phyloP scores from a whole-genome alignment of 53 echinoderm and acorn worm genomes.

The Echinometra lucunter region DNA sequence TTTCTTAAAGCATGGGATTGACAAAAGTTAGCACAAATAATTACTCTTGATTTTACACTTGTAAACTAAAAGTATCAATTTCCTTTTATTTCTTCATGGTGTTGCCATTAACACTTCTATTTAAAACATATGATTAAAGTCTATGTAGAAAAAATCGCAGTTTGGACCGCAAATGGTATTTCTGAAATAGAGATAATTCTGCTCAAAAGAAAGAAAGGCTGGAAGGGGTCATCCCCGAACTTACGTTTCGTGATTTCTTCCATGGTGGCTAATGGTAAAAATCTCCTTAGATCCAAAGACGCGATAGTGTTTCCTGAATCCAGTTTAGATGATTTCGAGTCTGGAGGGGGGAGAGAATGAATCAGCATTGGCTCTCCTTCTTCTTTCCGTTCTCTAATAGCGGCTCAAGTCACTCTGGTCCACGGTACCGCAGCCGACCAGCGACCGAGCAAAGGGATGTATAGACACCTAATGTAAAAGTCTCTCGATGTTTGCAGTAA shows the following conservation, averaged over 20 bases:
- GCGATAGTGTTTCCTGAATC: conserved; percentile 2
- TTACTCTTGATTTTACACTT: too few relatives aligned
- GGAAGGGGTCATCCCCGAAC: neutral
- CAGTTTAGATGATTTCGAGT: conserved; percentile 17
- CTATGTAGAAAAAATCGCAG: neutral
- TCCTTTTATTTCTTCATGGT: neutral
- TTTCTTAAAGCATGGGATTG: too few relatives aligned
- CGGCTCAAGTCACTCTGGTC: conserved; percentile 8
- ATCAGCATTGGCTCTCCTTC: conserved; percentile 17
- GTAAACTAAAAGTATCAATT: too few relatives aligned
- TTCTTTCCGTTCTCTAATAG: neutral
- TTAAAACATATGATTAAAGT: too few relatives aligned
- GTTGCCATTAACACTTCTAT: too few relatives aligned
- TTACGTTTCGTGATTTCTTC: conserved; percentile 68
- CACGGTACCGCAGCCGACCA: conserved; percentile 28
- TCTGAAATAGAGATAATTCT: too few relatives aligned
- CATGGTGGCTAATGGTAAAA: conserved; percentile 58
- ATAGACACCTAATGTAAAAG: neutral
- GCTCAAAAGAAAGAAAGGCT: neutral
- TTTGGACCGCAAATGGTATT: neutral
- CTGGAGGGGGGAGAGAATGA: conserved; percentile 34
- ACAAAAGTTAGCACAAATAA: too few relatives aligned
- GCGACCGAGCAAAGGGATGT: conserved; percentile 1
- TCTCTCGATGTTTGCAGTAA: neutral
- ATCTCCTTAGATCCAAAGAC: conserved; percentile 65